A percentile compares a stretch with the other conserved stretches of the same genome.
phyloP scores from a whole-genome alignment of 2,113 vertebrate species.

The Nansenia antarctica region DNA sequence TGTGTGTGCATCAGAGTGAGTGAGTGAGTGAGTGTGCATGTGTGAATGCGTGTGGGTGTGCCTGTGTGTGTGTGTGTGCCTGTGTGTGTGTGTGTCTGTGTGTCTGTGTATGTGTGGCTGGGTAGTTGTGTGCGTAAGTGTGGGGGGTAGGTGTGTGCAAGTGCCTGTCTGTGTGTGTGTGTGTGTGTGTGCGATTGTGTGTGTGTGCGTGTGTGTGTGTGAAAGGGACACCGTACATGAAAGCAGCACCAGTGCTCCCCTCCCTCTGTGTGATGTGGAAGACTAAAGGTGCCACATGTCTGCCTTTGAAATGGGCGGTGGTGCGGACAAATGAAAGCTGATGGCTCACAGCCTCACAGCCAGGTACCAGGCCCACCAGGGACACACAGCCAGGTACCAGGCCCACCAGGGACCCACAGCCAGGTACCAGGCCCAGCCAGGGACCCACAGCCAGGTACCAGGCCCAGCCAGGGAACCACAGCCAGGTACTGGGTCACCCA shows the following conservation, averaged over 20 bases:
- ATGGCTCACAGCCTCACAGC: too few relatives aligned
- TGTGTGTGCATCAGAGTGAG: background rate
- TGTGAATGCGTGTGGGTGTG: background rate
- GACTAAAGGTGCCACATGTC: background rate
- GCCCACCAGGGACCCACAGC: too few relatives aligned
- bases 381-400: too few relatives aligned
- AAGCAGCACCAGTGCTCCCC: background rate
- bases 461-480: too few relatives aligned
- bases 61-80: background rate
- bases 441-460: too few relatives aligned
- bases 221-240: background rate
- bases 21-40: background rate
- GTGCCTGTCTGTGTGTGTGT: background rate
- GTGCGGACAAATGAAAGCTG: too few relatives aligned
- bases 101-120: background rate
- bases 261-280: constrained; percentile 14
- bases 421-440: too few relatives aligned
- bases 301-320: constrained; percentile 9
- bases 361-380: too few relatives aligned
- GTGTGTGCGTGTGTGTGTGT: too few relatives aligned
- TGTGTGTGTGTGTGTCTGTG: background rate
- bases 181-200: background rate
- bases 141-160: background rate
- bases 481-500: too few relatives aligned
- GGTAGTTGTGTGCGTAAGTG: background rate